Evolutionary conservation across 2,113 vertebrate genomes (phyloP), one percentile per base, ranked within the genome.

Genomic region (Salvator merianae): DNA sequence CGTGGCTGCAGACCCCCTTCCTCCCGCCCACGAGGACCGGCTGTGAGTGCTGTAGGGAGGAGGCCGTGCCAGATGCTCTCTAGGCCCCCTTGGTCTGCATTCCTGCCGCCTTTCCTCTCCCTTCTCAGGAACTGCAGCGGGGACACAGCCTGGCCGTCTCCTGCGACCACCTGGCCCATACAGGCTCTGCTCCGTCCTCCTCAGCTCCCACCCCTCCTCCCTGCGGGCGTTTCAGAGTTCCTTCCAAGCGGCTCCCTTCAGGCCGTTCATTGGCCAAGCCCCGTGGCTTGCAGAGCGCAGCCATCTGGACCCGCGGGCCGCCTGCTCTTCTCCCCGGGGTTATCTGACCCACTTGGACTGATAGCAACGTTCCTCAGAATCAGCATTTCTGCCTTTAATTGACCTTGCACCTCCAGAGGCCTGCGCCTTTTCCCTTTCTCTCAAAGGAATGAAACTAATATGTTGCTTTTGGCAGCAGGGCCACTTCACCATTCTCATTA

Each of bases 291-390:
- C 59, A 5, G 87, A 81, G 40, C 24, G 82, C 16, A 2, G 28
- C 92, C 90, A 90, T 90, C 92, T 92, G 91, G 88, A 65, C 91
- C 89, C 70, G 88, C 92, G 78, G 88, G 7, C 65, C 55, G 30
- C 26, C 0, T 0, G 47, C 28, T 0, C 20, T 59, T 30, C 18
- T 73, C 79, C 89, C 6, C 47, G 77, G 84, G 50, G 82, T 38
- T 89, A 73, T 84, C 84, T 91, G 92, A 91, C 92, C 92, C 32
- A 91, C 62, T 91, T 92, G 68, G 71, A 50, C 0, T 1, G 30
- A 13, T 28, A 74, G 79, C 73, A 66, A 0, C 5, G 2, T 3
- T 53, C 0, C n/a, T 5, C 62, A 70, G 10, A 79, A 63, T 0
- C 18, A 50, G 53, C 72, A 4, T 20, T 55, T 72, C 81, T 3